These are phyloP conservation scores for Callochromis pleurospilus DNA, from an alignment of 2,113 vertebrate species.

Conservation along the genomic window DNA sequence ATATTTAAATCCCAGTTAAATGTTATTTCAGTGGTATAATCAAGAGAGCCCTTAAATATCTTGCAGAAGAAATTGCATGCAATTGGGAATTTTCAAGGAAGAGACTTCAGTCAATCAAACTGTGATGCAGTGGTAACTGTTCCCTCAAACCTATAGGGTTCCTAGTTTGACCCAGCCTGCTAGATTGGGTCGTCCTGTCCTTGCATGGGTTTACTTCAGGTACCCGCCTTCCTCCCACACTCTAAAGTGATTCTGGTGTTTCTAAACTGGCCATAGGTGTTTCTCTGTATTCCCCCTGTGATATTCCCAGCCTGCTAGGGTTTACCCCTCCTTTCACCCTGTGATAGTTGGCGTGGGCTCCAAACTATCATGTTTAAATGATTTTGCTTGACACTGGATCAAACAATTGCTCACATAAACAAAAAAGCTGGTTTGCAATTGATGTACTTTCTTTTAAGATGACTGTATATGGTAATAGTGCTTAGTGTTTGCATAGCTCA, in stretches of 20 bases:
- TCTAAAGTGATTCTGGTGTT: not conserved
- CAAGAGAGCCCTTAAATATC: not conserved
- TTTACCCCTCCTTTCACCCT: not conserved
- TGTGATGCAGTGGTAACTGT: not conserved
- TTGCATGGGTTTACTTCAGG: not conserved
- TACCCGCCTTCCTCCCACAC: not conserved
- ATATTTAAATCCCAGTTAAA: not conserved
- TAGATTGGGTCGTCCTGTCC: not conserved
- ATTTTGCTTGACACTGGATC: not conserved
- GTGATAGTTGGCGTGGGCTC: not conserved
- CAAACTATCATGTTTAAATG: not conserved
- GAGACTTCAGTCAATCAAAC: not conserved
- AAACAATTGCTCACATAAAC: not conserved
- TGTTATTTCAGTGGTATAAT: not conserved
- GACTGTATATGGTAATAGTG: not conserved
- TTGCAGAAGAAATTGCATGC: not conserved
- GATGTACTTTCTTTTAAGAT: not conserved
- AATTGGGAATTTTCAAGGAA: not conserved
- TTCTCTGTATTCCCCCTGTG: not conserved
- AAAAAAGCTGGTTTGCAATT: not conserved
- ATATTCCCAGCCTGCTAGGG: not conserved
- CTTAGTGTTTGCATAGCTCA: not conserved
- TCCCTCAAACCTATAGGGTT: not conserved
- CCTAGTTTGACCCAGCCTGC: not conserved
- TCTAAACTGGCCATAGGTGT: not conserved